These are phyloP conservation scores for Trichomalopsis sarcophagae DNA, from an alignment of 1,140 invertebrate genomes.

Conservation along the genomic window DNA sequence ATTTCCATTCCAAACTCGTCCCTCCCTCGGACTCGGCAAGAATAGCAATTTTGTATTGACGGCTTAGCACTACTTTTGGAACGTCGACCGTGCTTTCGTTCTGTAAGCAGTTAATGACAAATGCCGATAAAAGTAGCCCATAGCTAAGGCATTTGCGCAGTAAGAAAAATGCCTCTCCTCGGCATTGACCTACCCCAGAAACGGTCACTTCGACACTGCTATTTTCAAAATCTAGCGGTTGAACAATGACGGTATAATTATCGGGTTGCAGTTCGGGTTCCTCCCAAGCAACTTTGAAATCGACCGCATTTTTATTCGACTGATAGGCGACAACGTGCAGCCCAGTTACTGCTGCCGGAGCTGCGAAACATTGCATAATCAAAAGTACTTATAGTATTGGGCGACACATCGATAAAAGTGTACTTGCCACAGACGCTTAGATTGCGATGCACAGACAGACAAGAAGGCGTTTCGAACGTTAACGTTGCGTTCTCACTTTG, in stretches of 20 bases:
- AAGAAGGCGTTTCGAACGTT: slow-evolving; percentile 64
- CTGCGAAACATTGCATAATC: slow-evolving; percentile 50
- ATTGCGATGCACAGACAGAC: slow-evolving; percentile 64
- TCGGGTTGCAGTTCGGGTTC: slow-evolving; percentile 65
- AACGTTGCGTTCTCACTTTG: slow-evolving; percentile 52
- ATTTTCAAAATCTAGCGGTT: slow-evolving; percentile 15
- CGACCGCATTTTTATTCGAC: slow-evolving; percentile 50
- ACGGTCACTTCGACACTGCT: slow-evolving; percentile 32
- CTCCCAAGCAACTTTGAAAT: slow-evolving; percentile 68
- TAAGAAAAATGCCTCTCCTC: not conserved
- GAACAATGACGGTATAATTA: slow-evolving; percentile 63
- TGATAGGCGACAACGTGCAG: slow-evolving; percentile 37
- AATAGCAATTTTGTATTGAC: slow-evolving; percentile 62
- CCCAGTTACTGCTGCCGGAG: slow-evolving; percentile 62
- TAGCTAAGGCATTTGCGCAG: not conserved
- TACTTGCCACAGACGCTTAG: slow-evolving; percentile 67
- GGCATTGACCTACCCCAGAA: slow-evolving; percentile 62
- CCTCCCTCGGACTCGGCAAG: slow-evolving; percentile 65
- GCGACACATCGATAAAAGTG: not conserved
- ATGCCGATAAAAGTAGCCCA: not conserved
- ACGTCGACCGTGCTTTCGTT: slow-evolving; percentile 53
- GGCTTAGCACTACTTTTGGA: slow-evolving; percentile 53
- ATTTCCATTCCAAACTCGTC: slow-evolving; percentile 17
- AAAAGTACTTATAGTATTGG: too few species aligned
- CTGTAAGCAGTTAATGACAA: slow-evolving; percentile 53